These are phyloP conservation scores for Mesoclemmys tuberculata DNA, from an alignment of 2,113 vertebrate genomes.

Conservation along the genomic window DNA sequence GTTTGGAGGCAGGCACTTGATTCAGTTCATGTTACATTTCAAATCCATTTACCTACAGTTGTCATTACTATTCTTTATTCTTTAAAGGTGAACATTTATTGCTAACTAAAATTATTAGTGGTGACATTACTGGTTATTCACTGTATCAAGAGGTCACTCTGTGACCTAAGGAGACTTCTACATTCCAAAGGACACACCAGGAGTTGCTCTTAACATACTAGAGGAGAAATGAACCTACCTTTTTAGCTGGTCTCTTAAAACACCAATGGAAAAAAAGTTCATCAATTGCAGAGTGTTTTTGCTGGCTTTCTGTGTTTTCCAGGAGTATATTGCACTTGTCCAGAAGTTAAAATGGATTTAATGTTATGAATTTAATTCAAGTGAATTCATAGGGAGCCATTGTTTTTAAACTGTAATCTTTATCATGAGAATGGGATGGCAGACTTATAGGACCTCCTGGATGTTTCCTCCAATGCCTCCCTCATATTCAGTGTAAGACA, in stretches of 20 bases:
- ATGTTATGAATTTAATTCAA: slow-evolving; percentile 31
- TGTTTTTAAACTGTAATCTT: not conserved
- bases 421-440: not conserved
- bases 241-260: not conserved
- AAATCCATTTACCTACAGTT: not conserved
- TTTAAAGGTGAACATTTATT: not conserved
- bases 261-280: not conserved
- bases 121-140: not conserved
- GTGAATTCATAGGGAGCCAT: not conserved
- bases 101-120: not conserved
- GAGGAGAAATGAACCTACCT: not conserved
- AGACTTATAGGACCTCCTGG: not conserved
- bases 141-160: not conserved
- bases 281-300: not conserved
- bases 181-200: not conserved
- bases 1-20: not conserved
- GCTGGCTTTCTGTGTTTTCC: not conserved
- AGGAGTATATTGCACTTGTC: not conserved
- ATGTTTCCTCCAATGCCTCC: not conserved
- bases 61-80: not conserved
- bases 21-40: not conserved
- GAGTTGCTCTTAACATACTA: not conserved
- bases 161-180: not conserved
- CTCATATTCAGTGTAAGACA: not conserved
- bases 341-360: not conserved